Base-by-base conservation (phyloP, 2,797 vertebrate genomes). In the Acipenser oxyrinchus region DNA sequence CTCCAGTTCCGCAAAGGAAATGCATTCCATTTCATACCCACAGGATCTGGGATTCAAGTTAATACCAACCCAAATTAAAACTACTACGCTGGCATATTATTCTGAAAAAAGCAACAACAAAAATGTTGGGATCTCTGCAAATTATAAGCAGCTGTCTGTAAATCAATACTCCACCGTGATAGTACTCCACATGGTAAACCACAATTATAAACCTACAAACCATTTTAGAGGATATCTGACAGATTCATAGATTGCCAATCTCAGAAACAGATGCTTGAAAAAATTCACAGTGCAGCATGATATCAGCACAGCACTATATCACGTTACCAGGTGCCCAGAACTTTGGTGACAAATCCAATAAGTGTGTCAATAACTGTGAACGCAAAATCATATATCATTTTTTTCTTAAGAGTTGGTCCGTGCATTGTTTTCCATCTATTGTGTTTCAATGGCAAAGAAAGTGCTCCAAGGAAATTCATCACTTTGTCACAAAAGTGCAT, bases 381-480 rank as follows among this genome's bases (percentile, higher is more conserved):
- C 69, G 51, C 18, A 49, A n/a, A 57, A 48, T 63, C 51, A 61
- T 66, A 63, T 51, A 70, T 66, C 48, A 66, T 70, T 62, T 63
- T 49, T 53, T 55, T 63, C 69, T 3, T 4, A 63, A 18, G 37
- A 15, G 51, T 51, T 60, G 48, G 15, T 10, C 53, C 10, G 50
- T 58, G 18, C 65, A 51, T 62, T 60, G 11, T 9, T 9, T 52
- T 49, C 55, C 48, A 50, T 58, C 64, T 63, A 66, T 48, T 52
- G 52, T 10, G 60, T 60, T 60, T 66, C 23, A 48, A 8, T 13
- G 60, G 48, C 64, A 57, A 5, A 49, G 66, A 66, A 48, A 12
- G 59, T 62, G 51, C 69, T n/a, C 60, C 60, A 62, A 37, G 64
- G 69, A 70, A 66, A 70, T 70, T 63, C 64, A 70, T 70, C 69